phyloP scores from a whole-genome alignment of 2,113 vertebrate species.

The Rhadina sibilatrix region DNA sequence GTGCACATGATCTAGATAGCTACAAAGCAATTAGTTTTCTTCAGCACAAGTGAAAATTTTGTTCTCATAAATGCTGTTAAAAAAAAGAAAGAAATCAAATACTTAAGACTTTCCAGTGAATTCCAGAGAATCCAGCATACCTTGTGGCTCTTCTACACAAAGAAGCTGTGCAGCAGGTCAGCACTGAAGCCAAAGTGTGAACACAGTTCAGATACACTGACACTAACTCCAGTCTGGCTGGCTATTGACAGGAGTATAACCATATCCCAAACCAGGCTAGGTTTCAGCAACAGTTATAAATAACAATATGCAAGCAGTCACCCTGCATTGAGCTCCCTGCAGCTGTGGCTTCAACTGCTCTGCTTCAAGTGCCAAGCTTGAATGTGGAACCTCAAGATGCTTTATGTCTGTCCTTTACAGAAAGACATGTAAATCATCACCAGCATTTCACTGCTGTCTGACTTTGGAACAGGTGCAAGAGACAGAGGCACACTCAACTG shows the following conservation, averaged over 20 bases:
- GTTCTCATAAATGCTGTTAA: background rate
- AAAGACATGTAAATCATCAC: background rate
- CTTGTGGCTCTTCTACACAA: background rate
- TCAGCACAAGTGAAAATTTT: background rate
- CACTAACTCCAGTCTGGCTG: background rate
- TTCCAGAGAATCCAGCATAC: background rate
- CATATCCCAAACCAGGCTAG: background rate
- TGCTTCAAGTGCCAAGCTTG: background rate
- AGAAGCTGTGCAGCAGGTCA: background rate
- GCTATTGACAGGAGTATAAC: background rate
- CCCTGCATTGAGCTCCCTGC: background rate
- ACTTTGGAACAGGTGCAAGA: background rate
- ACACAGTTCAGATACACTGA: background rate
- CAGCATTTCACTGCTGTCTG: background rate
- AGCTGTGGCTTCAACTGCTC: background rate
- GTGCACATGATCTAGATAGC: background rate
- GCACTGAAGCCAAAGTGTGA: background rate
- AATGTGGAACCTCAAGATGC: background rate
- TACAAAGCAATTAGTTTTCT: background rate
- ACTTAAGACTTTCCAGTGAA: background rate
- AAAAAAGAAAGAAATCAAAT: background rate
- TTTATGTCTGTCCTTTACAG: background rate
- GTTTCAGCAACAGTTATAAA: background rate
- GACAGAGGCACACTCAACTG: background rate
- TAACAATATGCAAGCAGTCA: background rate